phyloP scores from a whole-genome alignment of 2,888 invertebrate species.

The Leucophenga montana region DNA sequence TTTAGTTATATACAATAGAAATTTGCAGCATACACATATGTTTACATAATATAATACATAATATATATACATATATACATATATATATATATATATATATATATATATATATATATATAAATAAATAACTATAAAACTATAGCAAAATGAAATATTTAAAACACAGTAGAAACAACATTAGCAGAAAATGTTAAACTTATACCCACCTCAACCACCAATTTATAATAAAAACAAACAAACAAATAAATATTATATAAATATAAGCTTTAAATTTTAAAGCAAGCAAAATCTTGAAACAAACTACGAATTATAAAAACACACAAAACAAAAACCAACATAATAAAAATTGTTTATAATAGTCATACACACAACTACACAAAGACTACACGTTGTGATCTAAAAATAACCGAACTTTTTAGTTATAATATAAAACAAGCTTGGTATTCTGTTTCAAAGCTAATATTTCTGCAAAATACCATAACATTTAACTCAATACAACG shows the following conservation, averaged over 20 bases:
- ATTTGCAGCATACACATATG: slow-evolving; percentile 31
- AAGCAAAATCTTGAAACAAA: slow-evolving; percentile 31
- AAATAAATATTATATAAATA: slow-evolving; percentile 34
- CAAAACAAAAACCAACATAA: slow-evolving; percentile 39
- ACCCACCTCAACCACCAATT: slow-evolving; percentile 67
- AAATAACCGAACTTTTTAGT: no score
- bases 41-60: no score
- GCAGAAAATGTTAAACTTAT: slow-evolving; percentile 45
- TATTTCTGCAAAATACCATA: no score
- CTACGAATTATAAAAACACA: slow-evolving; percentile 35
- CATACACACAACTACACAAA: slow-evolving; percentile 46
- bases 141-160: slow-evolving; percentile 30
- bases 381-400: no score
- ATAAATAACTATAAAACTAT: slow-evolving; percentile 19
- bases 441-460: no score
- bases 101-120: slow-evolving; percentile 14
- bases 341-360: slow-evolving; percentile 52
- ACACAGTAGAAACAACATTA: slow-evolving; percentile 32
- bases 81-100: background rate
- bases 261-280: slow-evolving; percentile 30
- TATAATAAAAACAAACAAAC: slow-evolving; percentile 36
- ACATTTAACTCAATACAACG: no score
- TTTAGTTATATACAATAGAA: slow-evolving; percentile 7
- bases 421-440: no score
- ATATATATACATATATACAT: background rate